A percentile compares a stretch with the other conserved stretches of the same genome.
Conservation (phyloP, 2,888 invertebrate genomes). For the Morpho deidamia region DNA sequence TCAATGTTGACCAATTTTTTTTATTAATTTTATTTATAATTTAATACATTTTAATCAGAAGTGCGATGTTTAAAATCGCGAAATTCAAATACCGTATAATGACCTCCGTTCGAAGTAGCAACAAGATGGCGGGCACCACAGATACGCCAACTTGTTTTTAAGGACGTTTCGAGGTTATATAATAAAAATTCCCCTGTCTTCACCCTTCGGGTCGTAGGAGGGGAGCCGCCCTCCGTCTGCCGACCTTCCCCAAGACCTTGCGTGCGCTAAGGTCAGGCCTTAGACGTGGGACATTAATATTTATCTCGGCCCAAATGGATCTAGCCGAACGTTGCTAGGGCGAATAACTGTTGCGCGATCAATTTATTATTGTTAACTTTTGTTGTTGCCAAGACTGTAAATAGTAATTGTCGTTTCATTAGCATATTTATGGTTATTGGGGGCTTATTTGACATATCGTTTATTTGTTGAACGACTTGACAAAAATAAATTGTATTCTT, state of each 20-base stretch:
- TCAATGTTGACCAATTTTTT: no score
- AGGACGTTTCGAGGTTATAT: slow-evolving; percentile 71
- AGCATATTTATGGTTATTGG: background rate
- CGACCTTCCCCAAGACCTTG: slow-evolving; percentile 67
- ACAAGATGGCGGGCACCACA: slow-evolving; percentile 25
- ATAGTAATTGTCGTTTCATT: background rate
- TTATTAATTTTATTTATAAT: no score
- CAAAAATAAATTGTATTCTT: background rate
- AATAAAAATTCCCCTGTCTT: slow-evolving; percentile 50
- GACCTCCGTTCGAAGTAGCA: slow-evolving; percentile 26
- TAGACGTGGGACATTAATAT: slow-evolving; percentile 24
- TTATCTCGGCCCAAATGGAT: slow-evolving; percentile 20
- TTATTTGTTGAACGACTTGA: background rate
- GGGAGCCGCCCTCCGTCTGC: slow-evolving; percentile 36
- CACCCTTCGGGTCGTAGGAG: slow-evolving; percentile 40
- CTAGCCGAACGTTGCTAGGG: slow-evolving; percentile 20
- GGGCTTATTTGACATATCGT: background rate
- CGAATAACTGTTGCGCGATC: background rate
- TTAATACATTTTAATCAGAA: slow-evolving; percentile 6
- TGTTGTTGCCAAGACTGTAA: background rate
- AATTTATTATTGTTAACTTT: background rate
- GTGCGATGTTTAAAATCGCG: slow-evolving; percentile 11
- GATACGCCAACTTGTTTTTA: slow-evolving; percentile 35
- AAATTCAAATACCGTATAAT: slow-evolving; percentile 22
- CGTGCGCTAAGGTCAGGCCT: slow-evolving; percentile 48